Evolutionary conservation across 2,113 vertebrate species (phyloP).

Genomic region (Casuarius casuarius): DNA sequence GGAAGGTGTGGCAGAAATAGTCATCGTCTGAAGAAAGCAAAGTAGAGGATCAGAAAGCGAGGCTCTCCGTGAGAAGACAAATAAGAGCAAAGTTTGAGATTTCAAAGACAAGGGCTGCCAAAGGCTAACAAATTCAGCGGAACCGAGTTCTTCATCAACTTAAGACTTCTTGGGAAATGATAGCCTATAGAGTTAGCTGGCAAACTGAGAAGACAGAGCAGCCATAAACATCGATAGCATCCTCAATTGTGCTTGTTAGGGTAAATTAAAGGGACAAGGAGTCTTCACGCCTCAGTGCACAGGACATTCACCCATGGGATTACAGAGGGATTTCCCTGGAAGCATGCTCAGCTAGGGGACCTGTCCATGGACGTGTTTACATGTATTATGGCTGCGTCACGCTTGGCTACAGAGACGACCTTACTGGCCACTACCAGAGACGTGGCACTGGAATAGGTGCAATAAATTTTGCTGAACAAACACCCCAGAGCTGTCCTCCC

Average conservation of each 20-base stretch:
- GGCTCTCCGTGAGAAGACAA: not conserved
- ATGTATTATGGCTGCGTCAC: fast-evolving
- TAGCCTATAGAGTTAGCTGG: not conserved
- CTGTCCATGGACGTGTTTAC: too few species aligned
- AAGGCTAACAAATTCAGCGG: not conserved
- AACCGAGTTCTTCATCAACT: not conserved
- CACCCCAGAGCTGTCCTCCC: not conserved
- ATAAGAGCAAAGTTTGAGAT: not conserved
- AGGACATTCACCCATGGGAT: fast-evolving
- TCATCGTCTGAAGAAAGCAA: not conserved
- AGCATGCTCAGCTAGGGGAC: fast-evolving
- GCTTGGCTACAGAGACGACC: not conserved
- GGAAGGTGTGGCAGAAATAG: not conserved
- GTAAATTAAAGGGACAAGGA: not conserved
- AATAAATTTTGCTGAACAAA: not conserved
- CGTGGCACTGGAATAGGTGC: not conserved
- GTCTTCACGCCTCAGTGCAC: not conserved
- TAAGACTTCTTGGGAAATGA: not conserved
- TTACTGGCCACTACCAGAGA: fast-evolving
- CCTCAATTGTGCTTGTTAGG: not conserved
- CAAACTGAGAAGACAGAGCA: not conserved
- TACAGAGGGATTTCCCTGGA: not conserved
- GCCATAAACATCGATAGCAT: not conserved
- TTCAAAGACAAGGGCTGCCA: not conserved
- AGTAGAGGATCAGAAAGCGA: not conserved